Evolutionary conservation across 1,140 invertebrate genomes (phyloP).

Genomic region (Phthorimaea operculella): DNA sequence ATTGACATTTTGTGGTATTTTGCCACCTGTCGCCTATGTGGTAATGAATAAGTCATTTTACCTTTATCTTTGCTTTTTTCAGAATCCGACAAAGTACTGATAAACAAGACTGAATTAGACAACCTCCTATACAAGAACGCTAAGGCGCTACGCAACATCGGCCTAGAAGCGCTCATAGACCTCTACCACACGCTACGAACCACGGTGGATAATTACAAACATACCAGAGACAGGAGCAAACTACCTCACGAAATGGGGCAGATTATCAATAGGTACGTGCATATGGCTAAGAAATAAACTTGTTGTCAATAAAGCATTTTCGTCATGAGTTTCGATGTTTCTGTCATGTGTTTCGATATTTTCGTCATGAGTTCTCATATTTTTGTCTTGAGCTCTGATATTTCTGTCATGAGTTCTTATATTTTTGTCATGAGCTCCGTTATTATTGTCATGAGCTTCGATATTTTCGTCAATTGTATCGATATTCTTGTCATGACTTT

Average conservation of each 20-base stretch:
- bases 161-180: conserved; percentile 71
- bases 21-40: too few species aligned
- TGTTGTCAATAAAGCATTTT: too few species aligned
- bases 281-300: conserved; percentile 39
- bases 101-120: conserved; percentile 72
- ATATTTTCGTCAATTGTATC: too few species aligned
- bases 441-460: too few species aligned
- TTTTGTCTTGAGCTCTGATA: too few species aligned
- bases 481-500: not conserved
- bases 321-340: too few species aligned
- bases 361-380: too few species aligned
- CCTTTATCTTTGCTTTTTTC: conserved; percentile 29
- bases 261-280: conserved; percentile 48
- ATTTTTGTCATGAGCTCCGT: too few species aligned
- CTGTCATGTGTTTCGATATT: too few species aligned
- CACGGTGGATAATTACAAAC: conserved; percentile 66
- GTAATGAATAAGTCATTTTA: too few species aligned
- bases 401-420: too few species aligned
- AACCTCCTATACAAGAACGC: conserved; percentile 69
- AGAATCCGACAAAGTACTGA: conserved; percentile 66
- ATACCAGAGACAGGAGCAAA: conserved; percentile 67
- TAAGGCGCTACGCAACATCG: conserved; percentile 64
- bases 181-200: conserved; percentile 71
- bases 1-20: too few species aligned
- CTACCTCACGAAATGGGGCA: conserved; percentile 70